These are phyloP conservation scores for Herminia tarsipennalis DNA, from an alignment of 2,888 invertebrate genomes.

Conservation along the genomic window DNA sequence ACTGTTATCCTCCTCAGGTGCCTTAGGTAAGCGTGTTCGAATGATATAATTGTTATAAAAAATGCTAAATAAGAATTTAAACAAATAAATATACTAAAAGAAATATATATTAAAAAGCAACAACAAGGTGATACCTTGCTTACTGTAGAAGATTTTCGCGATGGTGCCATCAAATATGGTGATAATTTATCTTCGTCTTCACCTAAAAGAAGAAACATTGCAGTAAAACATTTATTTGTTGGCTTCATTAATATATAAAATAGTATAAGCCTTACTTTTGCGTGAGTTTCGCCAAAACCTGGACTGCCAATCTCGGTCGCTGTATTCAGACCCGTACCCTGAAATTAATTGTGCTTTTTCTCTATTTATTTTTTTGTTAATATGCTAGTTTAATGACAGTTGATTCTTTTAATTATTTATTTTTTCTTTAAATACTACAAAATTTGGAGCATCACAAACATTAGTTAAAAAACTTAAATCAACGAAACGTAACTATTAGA, in stretches of 20 bases:
- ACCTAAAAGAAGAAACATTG: constrained; percentile 61
- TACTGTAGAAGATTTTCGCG: constrained; percentile 70
- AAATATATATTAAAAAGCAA: too few relatives aligned
- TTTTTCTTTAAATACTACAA: too few relatives aligned
- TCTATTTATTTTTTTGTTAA: constrained; percentile 18
- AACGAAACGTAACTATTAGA: too few relatives aligned
- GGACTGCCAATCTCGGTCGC: constrained; percentile 88
- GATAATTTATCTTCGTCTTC: constrained; percentile 80
- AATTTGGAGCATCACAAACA: too few relatives aligned
- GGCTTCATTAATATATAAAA: neutral
- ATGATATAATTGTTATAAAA: too few relatives aligned
- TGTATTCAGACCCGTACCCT: constrained; percentile 92
- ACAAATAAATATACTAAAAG: too few relatives aligned
- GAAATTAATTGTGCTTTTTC: constrained; percentile 46
- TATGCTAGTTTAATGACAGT: neutral
- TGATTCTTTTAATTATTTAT: too few relatives aligned
- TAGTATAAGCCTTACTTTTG: constrained; percentile 61
- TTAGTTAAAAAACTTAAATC: too few relatives aligned
- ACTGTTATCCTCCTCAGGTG: constrained; percentile 84
- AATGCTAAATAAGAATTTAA: too few relatives aligned
- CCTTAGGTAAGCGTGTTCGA: constrained; percentile 62
- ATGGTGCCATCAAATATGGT: constrained; percentile 72
- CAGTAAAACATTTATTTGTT: neutral
- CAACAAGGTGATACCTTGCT: constrained; percentile 73
- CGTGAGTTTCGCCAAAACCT: constrained; percentile 86